phyloP scores from a whole-genome alignment of 2,797 vertebrate species.

The Phataginus tetradactyla region DNA sequence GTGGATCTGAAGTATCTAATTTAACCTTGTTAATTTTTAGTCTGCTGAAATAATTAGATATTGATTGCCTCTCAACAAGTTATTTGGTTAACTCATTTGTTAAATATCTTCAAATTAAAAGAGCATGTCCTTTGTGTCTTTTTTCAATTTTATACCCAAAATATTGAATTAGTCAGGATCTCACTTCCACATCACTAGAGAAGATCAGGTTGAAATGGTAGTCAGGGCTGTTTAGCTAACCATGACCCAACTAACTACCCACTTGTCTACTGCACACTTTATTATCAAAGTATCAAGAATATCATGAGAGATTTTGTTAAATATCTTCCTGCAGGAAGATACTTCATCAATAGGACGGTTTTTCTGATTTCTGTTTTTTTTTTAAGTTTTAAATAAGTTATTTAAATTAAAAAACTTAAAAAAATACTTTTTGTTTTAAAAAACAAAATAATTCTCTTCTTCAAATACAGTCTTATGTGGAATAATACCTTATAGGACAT shows the following conservation, averaged over 20 bases:
- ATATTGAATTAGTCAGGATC: neutral
- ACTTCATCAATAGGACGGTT: neutral
- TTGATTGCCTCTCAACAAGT: neutral
- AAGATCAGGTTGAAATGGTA: neutral
- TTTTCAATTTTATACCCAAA: neutral
- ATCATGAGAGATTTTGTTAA: neutral
- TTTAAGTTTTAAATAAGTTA: neutral
- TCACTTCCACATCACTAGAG: neutral
- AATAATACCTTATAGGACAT: neutral
- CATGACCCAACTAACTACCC: too few species aligned
- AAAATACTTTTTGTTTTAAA: neutral
- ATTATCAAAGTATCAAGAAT: neutral
- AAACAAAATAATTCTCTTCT: neutral
- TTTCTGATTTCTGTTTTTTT: neutral
- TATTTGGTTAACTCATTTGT: constrained; percentile 8
- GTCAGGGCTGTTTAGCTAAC: neutral
- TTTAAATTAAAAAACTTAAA: too few species aligned
- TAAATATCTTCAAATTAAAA: constrained; percentile 14
- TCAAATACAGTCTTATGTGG: neutral
- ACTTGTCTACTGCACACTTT: neutral
- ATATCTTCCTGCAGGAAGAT: neutral
- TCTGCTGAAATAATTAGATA: constrained; percentile 10
- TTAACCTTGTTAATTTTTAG: neutral
- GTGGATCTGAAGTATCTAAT: neutral
- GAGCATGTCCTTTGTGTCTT: neutral